Percentiles rank a stretch among this genome's conserved stretches.
phyloP scores from a whole-genome alignment of 2,797 vertebrate species.

The Gouania willdenowi region DNA sequence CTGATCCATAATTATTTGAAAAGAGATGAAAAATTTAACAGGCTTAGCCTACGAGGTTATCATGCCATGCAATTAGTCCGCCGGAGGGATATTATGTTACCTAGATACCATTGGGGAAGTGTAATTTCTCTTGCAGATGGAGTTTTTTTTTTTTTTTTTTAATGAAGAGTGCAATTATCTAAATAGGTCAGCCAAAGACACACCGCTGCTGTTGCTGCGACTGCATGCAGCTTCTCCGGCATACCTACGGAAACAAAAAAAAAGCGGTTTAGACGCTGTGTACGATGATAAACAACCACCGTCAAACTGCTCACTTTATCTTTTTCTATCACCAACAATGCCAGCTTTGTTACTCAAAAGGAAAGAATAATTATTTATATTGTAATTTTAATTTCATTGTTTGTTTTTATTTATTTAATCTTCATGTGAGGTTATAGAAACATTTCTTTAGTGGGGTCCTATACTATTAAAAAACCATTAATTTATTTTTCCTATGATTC shows the following conservation, averaged over 20 bases:
- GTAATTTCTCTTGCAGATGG: conserved; percentile 92
- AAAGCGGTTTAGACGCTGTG: too few relatives aligned
- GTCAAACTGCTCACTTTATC: conserved; percentile 8
- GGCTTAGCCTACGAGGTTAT: conserved; percentile 93
- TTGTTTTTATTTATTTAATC: too few relatives aligned
- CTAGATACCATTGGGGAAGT: conserved; percentile 94
- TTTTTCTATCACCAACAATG: too few relatives aligned
- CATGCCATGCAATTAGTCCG: conserved; percentile 94
- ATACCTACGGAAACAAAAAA: conserved; percentile 71
- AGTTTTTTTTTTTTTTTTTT: conserved; percentile 88
- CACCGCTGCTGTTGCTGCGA: conserved; percentile 50
- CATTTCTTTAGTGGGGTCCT: too few relatives aligned
- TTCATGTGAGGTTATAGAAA: too few relatives aligned
- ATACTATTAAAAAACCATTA: too few relatives aligned
- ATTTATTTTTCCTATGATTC: too few relatives aligned
- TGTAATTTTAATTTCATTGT: too few relatives aligned
- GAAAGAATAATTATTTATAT: too few relatives aligned
- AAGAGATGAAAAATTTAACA: conserved; percentile 99
- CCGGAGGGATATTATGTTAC: conserved; percentile 96
- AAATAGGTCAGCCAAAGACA: conserved; percentile 89
- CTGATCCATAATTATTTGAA: conserved; percentile 99
- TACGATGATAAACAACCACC: too few relatives aligned
- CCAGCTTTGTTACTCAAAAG: too few relatives aligned
- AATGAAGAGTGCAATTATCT: conserved; percentile 90
- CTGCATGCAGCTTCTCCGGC: conserved; percentile 59